Conservation (phyloP, 2,888 invertebrate species). For the Deilephila porcellus region DNA sequence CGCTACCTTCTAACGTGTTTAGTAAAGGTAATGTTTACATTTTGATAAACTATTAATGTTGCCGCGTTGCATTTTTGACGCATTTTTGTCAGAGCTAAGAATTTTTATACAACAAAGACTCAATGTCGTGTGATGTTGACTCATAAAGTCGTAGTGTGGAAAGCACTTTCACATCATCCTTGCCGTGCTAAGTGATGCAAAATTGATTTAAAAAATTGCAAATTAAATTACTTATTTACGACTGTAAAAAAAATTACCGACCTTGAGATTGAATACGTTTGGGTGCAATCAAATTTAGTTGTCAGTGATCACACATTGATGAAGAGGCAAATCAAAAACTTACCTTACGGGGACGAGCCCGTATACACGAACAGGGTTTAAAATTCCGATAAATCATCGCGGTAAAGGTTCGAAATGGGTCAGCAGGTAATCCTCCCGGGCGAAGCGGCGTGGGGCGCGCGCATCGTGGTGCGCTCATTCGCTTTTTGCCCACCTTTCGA, state of each 20-base stretch:
- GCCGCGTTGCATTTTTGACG: neutral
- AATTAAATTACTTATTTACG: too few relatives aligned
- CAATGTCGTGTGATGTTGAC: too few relatives aligned
- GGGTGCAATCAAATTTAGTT: neutral
- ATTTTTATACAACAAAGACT: too few relatives aligned
- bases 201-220: too few relatives aligned
- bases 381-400: conserved; percentile 53
- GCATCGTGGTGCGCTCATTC: conserved; percentile 71
- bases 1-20: neutral
- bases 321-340: neutral
- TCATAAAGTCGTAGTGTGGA: too few relatives aligned
- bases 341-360: neutral
- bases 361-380: conserved; percentile 41
- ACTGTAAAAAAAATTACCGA: too few relatives aligned
- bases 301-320: too few relatives aligned
- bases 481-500: conserved; percentile 84
- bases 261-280: neutral
- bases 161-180: too few relatives aligned
- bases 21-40: neutral
- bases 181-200: too few relatives aligned
- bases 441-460: conserved; percentile 44
- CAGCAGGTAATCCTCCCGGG: conserved; percentile 70
- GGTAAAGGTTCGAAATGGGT: conserved; percentile 71
- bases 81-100: too few relatives aligned
- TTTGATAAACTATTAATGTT: neutral